Percentiles rank a stretch among this genome's conserved stretches.
Conservation (phyloP, 2,888 invertebrate genomes). For the Gandaritis pyraliata region DNA sequence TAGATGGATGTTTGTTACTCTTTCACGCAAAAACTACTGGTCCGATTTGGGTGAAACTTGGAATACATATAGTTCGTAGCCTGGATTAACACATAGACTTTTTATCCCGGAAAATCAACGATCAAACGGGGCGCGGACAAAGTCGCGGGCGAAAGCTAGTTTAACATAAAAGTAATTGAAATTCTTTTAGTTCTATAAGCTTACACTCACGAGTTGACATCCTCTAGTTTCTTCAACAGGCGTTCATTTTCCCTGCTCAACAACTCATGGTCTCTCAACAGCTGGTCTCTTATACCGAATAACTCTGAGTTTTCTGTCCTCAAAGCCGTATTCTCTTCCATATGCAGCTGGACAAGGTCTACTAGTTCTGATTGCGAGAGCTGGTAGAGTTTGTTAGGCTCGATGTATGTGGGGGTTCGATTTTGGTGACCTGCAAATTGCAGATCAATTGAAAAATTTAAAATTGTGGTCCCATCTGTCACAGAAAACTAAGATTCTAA, state of each 20-base stretch:
- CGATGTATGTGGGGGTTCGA: slow-evolving; percentile 85
- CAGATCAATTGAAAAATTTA: not conserved
- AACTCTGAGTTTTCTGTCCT: slow-evolving; percentile 94
- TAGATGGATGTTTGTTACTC: no score
- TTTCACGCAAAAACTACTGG: no score
- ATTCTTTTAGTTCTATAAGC: not conserved
- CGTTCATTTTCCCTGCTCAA: slow-evolving; percentile 96
- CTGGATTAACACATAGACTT: no score
- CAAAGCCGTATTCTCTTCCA: slow-evolving; percentile 90
- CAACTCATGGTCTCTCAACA: slow-evolving; percentile 94
- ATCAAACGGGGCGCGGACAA: no score
- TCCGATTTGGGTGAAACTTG: no score
- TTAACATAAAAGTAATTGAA: no score
- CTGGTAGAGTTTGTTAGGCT: slow-evolving; percentile 89
- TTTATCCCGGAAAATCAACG: no score
- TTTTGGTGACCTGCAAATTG: slow-evolving; percentile 56
- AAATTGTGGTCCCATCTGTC: no score
- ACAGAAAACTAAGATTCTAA: no score
- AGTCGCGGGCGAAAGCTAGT: no score
- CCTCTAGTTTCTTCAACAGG: slow-evolving; percentile 93
- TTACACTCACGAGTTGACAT: slow-evolving; percentile 74
- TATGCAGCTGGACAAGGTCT: slow-evolving; percentile 93
- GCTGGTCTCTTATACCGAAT: slow-evolving; percentile 90
- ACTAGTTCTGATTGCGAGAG: slow-evolving; percentile 92
- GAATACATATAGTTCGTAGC: no score